Conservation (phyloP, 2,113 vertebrate genomes). For the Cyphomyrus plagiostoma region DNA sequence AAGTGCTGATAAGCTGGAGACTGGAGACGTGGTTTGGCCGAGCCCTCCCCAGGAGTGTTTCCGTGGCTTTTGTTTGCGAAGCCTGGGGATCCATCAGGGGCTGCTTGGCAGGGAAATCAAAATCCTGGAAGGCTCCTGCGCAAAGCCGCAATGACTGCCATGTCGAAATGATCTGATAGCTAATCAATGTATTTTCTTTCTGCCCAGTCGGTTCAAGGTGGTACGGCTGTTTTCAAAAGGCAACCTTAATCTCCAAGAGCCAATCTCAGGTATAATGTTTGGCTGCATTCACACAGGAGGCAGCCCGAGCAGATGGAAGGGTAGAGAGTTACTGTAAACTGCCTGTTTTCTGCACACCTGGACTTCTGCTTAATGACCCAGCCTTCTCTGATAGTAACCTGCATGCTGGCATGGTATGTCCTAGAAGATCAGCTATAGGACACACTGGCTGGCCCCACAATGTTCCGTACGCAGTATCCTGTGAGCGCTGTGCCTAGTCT, state of each 20-base stretch:
- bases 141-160: constrained; percentile 61
- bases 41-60: constrained; percentile 32
- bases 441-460: neutral
- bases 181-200: constrained; percentile 70
- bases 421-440: neutral
- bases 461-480: neutral
- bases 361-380: neutral
- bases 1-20: neutral
- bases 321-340: constrained; percentile 16
- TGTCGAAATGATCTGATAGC: constrained; percentile 73
- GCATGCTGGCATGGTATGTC: neutral
- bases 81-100: constrained; percentile 50
- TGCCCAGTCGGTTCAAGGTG: constrained; percentile 38
- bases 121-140: constrained; percentile 54
- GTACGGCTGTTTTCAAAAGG: constrained; percentile 46
- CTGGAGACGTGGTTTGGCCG: neutral
- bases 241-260: constrained; percentile 50
- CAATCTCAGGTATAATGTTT: constrained; percentile 10
- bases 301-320: neutral
- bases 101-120: constrained; percentile 53
- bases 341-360: neutral
- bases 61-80: constrained; percentile 58
- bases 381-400: neutral
- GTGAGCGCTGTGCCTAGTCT: neutral
- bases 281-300: constrained; percentile 1